Evolutionary conservation across 2,113 vertebrate genomes (phyloP).

Genomic region (Caranx melampygus): DNA sequence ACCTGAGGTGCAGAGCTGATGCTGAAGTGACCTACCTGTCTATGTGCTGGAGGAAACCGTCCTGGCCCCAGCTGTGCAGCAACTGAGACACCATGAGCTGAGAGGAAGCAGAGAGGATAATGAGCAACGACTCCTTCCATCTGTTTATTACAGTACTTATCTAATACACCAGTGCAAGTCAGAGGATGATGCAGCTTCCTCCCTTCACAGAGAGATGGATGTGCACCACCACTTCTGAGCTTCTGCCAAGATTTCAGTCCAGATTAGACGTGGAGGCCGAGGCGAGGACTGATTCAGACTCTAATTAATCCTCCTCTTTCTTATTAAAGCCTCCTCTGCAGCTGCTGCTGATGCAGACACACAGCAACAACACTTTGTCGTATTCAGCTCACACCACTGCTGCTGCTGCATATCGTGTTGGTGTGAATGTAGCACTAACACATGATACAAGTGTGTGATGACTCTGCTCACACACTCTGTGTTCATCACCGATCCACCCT

Average conservation of each 20-base stretch:
- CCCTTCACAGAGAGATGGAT: neutral
- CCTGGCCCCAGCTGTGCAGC: conserved; percentile 90
- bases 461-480: neutral
- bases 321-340: conserved; percentile 20
- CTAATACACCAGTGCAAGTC: neutral
- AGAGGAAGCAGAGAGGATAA: neutral
- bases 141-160: too few species aligned
- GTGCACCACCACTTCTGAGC: neutral
- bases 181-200: neutral
- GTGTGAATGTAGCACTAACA: conserved; percentile 1
- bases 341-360: conserved; percentile 12
- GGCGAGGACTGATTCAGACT: neutral
- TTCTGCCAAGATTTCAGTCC: neutral
- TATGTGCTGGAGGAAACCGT: conserved; percentile 90
- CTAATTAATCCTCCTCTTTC: conserved; percentile 1
- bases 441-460: neutral
- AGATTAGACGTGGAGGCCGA: conserved; percentile 17
- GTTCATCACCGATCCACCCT: neutral
- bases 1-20: neutral
- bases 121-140: neutral
- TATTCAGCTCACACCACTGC: neutral
- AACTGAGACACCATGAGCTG: conserved; percentile 91
- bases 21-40: conserved; percentile 82
- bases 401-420: neutral
- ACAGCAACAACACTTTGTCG: neutral